Evolutionary conservation across 2,113 vertebrate species (phyloP), one percentile per base, ranked within the genome.

Genomic region (Pedetes capensis): DNA sequence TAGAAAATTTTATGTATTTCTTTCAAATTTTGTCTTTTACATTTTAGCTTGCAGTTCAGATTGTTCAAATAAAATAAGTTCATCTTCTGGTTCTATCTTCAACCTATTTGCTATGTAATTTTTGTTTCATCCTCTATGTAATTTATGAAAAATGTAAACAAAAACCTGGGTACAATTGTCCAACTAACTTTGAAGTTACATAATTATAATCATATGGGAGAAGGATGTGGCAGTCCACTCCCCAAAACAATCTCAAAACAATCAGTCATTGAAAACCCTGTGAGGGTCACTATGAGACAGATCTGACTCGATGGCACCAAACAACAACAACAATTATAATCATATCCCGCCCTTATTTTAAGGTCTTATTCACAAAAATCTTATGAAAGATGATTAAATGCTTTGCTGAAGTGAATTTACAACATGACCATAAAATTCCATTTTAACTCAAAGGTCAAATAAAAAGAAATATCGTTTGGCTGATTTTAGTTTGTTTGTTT

Each of bases 331-430:
- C 44, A 74, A 74, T n/a, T 53, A 61, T 39, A 82, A 51, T 85
- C 74, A 69, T n/a, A 57, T 17, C 8, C 74, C 79, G 12, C 13
- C 20, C 18, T 91, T 89, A 63, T 39, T 69, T 94, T 91, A 89
- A 20, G 29, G 29, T 83, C 53, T 76, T 55, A 81, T 8, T 17
- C 61, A 88, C 86, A 87, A 61, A 79, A 5, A 37, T 82, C 82
- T 49, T 17, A 74, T 72, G 25, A 89, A 86, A 55, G 13, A 79
- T 5, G 51, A 83, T n/a, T 71, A 69, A 61, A 78, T 64, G 22
- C 18, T 91, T 91, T 85, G 13, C 14, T 87, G 55, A 93, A 91
- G 75, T 90, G 83, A 57, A 94, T 59, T 80, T 80, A 29, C 47
- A n/a, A 27, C 34, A 75, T 64, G 37, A 14, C 51, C 53, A 37